Base-by-base conservation (phyloP, 1,140 invertebrate genomes). In the Diorhabda sublineata region DNA sequence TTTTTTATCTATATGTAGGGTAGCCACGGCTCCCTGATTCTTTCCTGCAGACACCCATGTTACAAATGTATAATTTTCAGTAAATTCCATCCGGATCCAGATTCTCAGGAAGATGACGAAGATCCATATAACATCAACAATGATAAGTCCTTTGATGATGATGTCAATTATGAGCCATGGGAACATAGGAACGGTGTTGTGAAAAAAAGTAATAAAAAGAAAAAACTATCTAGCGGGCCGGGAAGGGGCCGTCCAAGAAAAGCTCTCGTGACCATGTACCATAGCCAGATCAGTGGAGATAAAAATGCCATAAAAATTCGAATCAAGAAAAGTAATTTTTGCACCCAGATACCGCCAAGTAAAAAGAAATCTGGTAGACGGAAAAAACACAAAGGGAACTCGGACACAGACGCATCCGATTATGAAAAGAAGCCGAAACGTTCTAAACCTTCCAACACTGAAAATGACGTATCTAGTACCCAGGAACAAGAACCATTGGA, bases 271-370 rank as follows among this genome's bases (percentile, higher is more conserved):
- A 76, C 82, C 4, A 83, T 82, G 68, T 85, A 85, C 71, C 82
- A 84, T 60, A 85, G 83, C 73, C 83, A 86, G 74, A 87, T 88
- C 62, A 86, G 86, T 69, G 85, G 86, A 64, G 84, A 86, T 75
- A 84, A 87, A 72, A 84, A 87, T 71, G 86, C 87, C 3, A 88
- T 89, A 26, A 88, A 88, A 76, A 79, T 89, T 47, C 83, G 85
- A 74, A 89, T 89, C 47, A 86, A 85, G 73, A 88, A 88, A 78
- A 87, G 87, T 5, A 81, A 83, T 70, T 64, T 79, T 8, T 76
- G 72, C 42, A 64, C 75, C 6, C 61, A 79, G 77, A 67, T 78
- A 45, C 67, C 74, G 41, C 78, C 78, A 44, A 79, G 74, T 57
- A 80, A 78, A 65, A 82, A 82, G 45, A 85, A 85, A 77, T 79